Conservation (phyloP, 2,113 vertebrate genomes). For the Corvus moneduloides region DNA sequence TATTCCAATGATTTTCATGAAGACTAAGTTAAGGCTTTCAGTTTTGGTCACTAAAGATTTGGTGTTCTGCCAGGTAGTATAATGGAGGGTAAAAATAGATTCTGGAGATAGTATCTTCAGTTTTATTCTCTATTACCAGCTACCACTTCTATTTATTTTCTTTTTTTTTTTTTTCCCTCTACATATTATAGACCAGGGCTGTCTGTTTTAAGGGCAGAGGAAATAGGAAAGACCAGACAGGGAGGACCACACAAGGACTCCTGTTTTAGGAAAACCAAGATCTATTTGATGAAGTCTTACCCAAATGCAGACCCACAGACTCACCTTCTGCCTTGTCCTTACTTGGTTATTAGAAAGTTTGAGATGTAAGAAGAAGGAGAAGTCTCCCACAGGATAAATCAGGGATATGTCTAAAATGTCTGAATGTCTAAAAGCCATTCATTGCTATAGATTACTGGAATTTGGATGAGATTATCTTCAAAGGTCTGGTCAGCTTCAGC, state of each 20-base stretch:
- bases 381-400: neutral
- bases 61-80: neutral
- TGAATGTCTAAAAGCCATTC: neutral
- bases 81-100: neutral
- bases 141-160: neutral
- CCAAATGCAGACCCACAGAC: neutral
- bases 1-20: neutral
- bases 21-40: neutral
- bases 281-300: neutral
- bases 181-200: neutral
- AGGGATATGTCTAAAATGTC: neutral
- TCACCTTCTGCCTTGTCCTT: neutral
- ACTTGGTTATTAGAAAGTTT: neutral
- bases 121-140: neutral
- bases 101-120: neutral
- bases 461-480: neutral
- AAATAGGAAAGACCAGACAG: neutral
- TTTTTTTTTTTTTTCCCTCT: fast-evolving
- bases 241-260: neutral
- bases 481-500: neutral
- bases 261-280: neutral
- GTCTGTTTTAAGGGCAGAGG: neutral
- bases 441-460: neutral
- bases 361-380: neutral
- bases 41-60: neutral